phyloP scores from a whole-genome alignment of 2,113 vertebrate species.

The Sigmodon hispidus region DNA sequence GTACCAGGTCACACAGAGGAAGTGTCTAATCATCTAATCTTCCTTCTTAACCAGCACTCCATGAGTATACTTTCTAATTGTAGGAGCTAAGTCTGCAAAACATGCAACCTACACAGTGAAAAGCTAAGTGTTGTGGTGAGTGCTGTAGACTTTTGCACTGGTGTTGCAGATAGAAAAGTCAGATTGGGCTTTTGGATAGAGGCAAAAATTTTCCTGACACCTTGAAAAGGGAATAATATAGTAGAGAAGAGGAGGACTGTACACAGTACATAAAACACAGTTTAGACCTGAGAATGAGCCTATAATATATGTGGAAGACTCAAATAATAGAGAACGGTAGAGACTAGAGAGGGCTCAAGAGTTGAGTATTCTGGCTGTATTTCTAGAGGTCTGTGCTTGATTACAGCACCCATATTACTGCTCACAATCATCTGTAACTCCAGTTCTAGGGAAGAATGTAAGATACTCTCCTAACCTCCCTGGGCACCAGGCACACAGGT shows the following conservation, averaged over 20 bases:
- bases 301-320: not conserved
- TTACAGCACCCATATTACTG: not conserved
- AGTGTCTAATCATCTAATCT: not conserved
- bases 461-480: not conserved
- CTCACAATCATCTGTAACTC: not conserved
- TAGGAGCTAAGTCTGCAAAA: slow-evolving; percentile 44
- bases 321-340: not conserved
- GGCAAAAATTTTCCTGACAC: not conserved
- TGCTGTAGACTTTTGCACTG: not conserved
- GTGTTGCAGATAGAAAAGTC: not conserved
- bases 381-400: not conserved
- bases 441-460: not conserved
- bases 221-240: not conserved
- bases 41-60: not conserved
- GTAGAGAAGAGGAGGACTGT: not conserved
- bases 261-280: not conserved
- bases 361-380: not conserved
- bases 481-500: not conserved
- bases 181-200: not conserved
- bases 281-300: not conserved
- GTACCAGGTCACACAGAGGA: not conserved
- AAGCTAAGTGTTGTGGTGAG: not conserved
- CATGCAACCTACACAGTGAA: not conserved
- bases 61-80: not conserved
- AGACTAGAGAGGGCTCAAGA: not conserved